A percentile compares a stretch with the other conserved stretches of the same genome.
Evolutionary conservation across 2,113 vertebrate species (phyloP).

Genomic region (Myanophis thanlyinensis): DNA sequence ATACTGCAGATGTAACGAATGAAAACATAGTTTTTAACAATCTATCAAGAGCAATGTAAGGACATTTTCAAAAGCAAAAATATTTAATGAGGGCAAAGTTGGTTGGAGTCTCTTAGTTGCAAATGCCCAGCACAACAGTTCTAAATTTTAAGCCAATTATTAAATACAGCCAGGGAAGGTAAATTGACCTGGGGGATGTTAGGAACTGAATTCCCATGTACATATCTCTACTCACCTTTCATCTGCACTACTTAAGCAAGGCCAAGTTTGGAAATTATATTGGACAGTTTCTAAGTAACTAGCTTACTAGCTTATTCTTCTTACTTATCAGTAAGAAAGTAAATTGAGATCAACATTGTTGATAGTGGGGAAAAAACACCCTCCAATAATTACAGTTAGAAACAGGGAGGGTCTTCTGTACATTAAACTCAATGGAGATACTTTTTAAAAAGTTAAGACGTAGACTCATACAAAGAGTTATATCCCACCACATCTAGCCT

Average conservation of each 20-base stretch:
- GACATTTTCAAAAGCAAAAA: slow-evolving; percentile 76
- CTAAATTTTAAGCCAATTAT: neutral
- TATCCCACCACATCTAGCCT: neutral
- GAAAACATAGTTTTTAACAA: slow-evolving; percentile 85
- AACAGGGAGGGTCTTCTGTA: neutral
- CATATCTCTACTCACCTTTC: neutral
- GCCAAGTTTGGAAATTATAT: neutral
- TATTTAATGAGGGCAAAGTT: slow-evolving; percentile 38
- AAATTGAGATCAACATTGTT: neutral
- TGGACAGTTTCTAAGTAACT: neutral
- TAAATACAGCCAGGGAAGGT: neutral
- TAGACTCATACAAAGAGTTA: neutral
- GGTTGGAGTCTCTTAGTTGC: neutral
- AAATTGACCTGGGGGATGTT: neutral
- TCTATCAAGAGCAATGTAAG: slow-evolving; percentile 81
- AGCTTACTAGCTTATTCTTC: neutral
- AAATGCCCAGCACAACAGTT: neutral
- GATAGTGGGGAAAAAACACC: neutral
- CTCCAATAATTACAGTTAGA: neutral
- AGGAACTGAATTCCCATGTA: neutral
- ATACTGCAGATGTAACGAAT: slow-evolving; percentile 90
- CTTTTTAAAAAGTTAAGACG: neutral
- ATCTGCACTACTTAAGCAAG: neutral
- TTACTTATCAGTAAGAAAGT: neutral
- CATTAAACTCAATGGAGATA: neutral